A percentile compares a stretch with the other conserved stretches of the same genome.
Evolutionary conservation across 64 coral and sea anemone genomes (phyloP).

Genomic region (Montipora sp.): DNA sequence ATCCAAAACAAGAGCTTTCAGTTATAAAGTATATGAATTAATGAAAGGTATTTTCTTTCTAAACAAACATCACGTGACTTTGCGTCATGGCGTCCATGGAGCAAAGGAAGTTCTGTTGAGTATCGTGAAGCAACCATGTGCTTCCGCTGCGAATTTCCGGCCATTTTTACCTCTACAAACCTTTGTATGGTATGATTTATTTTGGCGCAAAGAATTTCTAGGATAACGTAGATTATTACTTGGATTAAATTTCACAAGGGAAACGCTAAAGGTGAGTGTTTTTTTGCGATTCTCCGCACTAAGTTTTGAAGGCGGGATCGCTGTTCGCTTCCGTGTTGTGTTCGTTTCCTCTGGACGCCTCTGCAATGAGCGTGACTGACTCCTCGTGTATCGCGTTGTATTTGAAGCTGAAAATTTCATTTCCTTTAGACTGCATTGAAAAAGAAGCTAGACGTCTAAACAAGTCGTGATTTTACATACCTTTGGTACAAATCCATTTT

Average conservation of each 20-base stretch:
- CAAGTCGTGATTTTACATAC: neutral
- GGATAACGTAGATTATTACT: neutral
- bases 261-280: neutral
- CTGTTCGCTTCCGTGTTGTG: constrained; percentile 52
- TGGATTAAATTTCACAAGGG: neutral
- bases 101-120: constrained; percentile 76
- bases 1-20: neutral
- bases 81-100: constrained; percentile 75
- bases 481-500: constrained; percentile 3
- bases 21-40: too few species aligned
- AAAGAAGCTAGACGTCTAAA: neutral
- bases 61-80: constrained; percentile 65
- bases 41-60: constrained; percentile 44
- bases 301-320: neutral
- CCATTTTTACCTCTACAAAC: constrained; percentile 44
- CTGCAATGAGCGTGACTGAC: neutral
- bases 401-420: neutral
- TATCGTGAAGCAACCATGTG: constrained; percentile 80
- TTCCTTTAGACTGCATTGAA: neutral
- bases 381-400: neutral
- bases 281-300: neutral
- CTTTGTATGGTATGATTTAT: neutral
- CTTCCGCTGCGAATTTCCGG: constrained; percentile 96
- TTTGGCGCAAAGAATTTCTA: neutral
- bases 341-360: neutral